Percentiles rank a stretch among this genome's conserved stretches.
Evolutionary conservation across 2,113 vertebrate species (phyloP).

Genomic region (Malaclemys terrapin): DNA sequence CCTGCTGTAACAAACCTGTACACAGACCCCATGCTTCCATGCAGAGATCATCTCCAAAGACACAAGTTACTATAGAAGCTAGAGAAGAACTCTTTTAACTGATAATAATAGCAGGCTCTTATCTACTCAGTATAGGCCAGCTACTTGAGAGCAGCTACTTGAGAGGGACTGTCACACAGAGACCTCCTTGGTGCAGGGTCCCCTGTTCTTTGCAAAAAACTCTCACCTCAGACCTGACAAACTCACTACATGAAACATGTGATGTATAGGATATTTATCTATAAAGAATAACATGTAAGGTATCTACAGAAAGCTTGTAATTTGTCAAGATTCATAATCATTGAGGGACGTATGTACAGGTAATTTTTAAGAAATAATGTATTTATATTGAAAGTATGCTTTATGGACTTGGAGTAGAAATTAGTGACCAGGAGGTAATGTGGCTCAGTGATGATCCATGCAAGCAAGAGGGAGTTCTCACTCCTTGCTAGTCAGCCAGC

Average conservation of each 20-base stretch:
- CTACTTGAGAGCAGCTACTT: neutral
- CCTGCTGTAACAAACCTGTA: neutral
- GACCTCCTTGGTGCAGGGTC: no score
- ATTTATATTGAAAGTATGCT: neutral
- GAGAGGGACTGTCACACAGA: neutral
- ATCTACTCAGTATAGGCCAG: neutral
- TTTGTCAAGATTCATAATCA: neutral
- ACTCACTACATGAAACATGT: neutral
- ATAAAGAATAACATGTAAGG: neutral
- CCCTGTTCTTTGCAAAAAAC: neutral
- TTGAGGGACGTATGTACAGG: neutral
- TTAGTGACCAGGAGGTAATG: neutral
- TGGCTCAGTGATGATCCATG: neutral
- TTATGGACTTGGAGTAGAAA: neutral
- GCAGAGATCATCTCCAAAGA: accelerated
- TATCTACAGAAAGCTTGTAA: neutral
- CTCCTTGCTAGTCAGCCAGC: neutral
- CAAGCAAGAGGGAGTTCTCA: neutral
- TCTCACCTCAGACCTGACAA: neutral
- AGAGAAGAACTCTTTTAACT: neutral
- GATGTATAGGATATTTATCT: neutral
- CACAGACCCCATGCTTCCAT: neutral
- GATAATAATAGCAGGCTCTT: accelerated
- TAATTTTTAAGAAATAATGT: neutral
- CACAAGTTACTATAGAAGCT: neutral